These are phyloP conservation scores for Celastrina argiolus DNA, from an alignment of 2,888 invertebrate genomes.

Conservation along the genomic window DNA sequence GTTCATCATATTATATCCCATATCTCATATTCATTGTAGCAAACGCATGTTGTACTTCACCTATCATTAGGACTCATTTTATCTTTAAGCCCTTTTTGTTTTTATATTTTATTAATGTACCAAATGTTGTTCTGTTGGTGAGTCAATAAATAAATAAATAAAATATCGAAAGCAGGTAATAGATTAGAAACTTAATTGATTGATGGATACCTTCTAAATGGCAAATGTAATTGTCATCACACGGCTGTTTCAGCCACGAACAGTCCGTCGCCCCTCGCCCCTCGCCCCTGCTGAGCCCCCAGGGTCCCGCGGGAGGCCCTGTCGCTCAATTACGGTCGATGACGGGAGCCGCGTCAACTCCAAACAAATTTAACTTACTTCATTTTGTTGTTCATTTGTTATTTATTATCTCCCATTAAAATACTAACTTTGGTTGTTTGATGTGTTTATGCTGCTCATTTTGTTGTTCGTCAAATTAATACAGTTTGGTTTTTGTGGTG, in stretches of 20 bases:
- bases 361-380: constrained; percentile 6
- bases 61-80: too few relatives aligned
- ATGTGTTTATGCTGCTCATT: background rate
- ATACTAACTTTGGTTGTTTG: background rate
- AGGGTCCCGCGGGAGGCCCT: background rate
- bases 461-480: background rate
- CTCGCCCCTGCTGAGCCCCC: background rate
- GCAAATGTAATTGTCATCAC: background rate
- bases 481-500: too few relatives aligned
- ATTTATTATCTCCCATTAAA: background rate
- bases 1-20: too few relatives aligned
- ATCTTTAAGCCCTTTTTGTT: too few relatives aligned
- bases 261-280: background rate
- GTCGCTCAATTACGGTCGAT: background rate
- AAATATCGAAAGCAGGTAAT: background rate
- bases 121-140: too few relatives aligned
- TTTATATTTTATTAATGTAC: too few relatives aligned
- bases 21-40: too few relatives aligned
- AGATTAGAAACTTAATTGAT: background rate
- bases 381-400: background rate
- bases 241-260: background rate
- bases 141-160: background rate
- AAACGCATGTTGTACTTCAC: too few relatives aligned
- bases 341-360: background rate
- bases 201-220: background rate